phyloP scores from a whole-genome alignment of 2,113 vertebrate genomes.

The Hemichromis elongatus region DNA sequence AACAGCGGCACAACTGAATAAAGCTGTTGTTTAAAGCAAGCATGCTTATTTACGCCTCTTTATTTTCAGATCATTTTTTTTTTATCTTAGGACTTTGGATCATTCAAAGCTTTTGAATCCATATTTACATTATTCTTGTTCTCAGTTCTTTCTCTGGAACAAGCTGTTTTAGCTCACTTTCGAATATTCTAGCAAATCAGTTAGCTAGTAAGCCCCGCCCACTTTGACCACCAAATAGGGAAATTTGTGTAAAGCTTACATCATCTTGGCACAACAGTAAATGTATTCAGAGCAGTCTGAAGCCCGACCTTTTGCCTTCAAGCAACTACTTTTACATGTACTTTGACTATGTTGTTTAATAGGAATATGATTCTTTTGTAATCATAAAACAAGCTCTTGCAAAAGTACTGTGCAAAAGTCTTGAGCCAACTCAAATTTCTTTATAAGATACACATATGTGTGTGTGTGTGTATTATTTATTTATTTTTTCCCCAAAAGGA shows the following conservation, averaged over 20 bases:
- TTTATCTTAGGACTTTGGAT: neutral
- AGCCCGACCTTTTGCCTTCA: rapidly evolving
- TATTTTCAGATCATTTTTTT: neutral
- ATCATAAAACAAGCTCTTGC: neutral
- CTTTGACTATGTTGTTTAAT: neutral
- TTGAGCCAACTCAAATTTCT: neutral
- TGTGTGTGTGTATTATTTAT: neutral
- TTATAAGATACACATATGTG: neutral
- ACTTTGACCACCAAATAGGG: neutral
- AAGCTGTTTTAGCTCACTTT: too few relatives aligned
- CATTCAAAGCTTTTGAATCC: neutral
- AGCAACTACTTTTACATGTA: neutral
- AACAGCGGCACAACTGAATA: neutral
- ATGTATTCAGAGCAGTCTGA: neutral
- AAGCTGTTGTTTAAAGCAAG: neutral
- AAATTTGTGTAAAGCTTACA: neutral
- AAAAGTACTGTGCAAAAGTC: neutral
- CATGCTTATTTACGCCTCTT: neutral
- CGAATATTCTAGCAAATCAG: neutral
- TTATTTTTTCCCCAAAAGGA: rapidly evolving
- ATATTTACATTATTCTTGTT: rapidly evolving
- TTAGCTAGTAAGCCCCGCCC: neutral
- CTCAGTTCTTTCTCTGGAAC: neutral
- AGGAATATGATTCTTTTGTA: neutral
- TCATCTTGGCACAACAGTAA: neutral